phyloP scores from a whole-genome alignment of 2,113 vertebrate species.

The Pluvianellus socialis region DNA sequence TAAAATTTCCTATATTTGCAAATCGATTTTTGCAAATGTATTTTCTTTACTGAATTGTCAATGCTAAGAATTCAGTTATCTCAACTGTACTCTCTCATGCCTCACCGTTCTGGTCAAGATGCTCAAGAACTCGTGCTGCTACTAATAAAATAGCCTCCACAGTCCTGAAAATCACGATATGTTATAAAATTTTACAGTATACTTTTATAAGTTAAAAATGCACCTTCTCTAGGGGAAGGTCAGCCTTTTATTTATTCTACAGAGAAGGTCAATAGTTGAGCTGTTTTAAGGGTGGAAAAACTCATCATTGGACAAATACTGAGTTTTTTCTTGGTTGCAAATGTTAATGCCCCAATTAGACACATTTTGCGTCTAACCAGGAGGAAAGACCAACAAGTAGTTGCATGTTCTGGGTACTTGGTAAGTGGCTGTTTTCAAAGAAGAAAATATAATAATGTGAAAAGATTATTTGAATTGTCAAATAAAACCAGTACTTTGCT shows the following conservation, averaged over 20 bases:
- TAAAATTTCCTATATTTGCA: background rate
- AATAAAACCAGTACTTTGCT: background rate
- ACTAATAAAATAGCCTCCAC: background rate
- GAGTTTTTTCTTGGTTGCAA: background rate
- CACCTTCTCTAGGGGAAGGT: background rate
- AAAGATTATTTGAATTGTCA: background rate
- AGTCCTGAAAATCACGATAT: background rate
- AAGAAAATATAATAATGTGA: background rate
- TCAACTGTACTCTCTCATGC: background rate
- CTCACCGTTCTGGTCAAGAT: background rate
- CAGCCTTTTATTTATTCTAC: background rate
- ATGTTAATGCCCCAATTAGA: background rate
- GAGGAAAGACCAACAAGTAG: background rate
- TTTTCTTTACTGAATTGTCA: background rate
- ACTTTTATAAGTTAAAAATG: background rate
- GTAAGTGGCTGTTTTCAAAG: background rate
- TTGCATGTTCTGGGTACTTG: background rate
- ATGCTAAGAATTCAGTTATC: background rate
- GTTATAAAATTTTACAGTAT: background rate
- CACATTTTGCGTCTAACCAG: background rate
- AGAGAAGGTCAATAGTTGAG: background rate
- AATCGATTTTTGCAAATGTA: background rate
- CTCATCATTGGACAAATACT: background rate
- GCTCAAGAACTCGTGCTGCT: background rate
- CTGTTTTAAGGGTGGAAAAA: background rate